Percentiles rank a stretch among this genome's conserved stretches.
phyloP scores from a whole-genome alignment of 2,888 invertebrate genomes.

The Neoascia interrupta region DNA sequence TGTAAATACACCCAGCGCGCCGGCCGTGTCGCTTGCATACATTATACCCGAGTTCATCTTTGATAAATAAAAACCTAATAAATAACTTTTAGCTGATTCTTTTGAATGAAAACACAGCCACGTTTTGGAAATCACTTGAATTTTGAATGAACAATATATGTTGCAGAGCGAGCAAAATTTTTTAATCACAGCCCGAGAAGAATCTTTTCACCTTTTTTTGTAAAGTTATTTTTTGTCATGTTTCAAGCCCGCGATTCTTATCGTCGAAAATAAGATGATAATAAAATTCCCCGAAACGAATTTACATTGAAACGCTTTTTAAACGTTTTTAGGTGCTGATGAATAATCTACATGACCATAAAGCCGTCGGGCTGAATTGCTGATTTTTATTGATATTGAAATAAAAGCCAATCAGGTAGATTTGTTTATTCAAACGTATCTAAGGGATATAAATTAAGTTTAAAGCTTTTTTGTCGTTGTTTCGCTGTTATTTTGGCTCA shows the following conservation, averaged over 20 bases:
- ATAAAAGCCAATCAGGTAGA: conserved; percentile 64
- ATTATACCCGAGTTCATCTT: conserved; percentile 49
- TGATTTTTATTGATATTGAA: conserved; percentile 66
- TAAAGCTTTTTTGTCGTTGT: conserved; percentile 29
- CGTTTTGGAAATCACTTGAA: conserved; percentile 40
- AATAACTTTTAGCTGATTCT: conserved; percentile 60
- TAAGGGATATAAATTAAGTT: conserved; percentile 65
- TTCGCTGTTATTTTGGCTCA: not conserved
- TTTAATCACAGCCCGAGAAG: not conserved
- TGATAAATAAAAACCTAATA: conserved; percentile 63
- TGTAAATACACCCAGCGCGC: too few relatives aligned
- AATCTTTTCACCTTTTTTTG: conserved; percentile 23
- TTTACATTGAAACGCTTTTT: conserved; percentile 69
- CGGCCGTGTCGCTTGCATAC: too few relatives aligned
- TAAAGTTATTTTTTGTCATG: too few relatives aligned
- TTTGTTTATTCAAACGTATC: conserved; percentile 63
- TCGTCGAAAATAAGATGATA: conserved; percentile 60
- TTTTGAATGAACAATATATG: conserved; percentile 49
- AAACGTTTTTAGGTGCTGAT: conserved; percentile 69
- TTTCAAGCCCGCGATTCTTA: conserved; percentile 51
- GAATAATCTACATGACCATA: conserved; percentile 64
- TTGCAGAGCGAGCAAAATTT: conserved; percentile 25
- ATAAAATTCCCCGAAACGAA: conserved; percentile 56
- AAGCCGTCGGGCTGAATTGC: conserved; percentile 62
- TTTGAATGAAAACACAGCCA: conserved; percentile 28